Evolutionary conservation across 2,888 invertebrate species (phyloP).

Genomic region (Andrena haemorrhoa): DNA sequence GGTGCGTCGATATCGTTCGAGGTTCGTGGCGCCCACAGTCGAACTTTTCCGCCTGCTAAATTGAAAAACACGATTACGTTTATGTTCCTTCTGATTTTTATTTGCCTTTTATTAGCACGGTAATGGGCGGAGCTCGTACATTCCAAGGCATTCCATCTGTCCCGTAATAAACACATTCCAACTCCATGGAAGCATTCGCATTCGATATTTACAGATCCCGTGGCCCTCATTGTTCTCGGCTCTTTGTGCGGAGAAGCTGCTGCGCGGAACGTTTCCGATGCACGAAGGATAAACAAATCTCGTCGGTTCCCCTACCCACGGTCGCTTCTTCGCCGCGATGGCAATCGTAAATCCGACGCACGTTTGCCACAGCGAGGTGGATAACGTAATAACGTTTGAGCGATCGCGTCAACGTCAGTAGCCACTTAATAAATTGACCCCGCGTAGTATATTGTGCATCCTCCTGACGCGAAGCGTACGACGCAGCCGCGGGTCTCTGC

Average conservation of each 20-base stretch:
- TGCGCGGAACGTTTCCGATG: background rate
- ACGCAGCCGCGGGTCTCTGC: background rate
- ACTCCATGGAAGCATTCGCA: too few relatives aligned
- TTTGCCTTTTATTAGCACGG: too few relatives aligned
- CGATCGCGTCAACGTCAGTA: conserved; percentile 68
- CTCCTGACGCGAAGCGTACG: conserved; percentile 36
- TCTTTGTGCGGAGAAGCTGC: background rate
- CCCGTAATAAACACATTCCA: too few relatives aligned
- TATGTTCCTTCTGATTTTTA: too few relatives aligned
- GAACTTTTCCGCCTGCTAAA: background rate
- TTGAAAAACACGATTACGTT: background rate
- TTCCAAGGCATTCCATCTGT: too few relatives aligned
- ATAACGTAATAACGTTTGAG: conserved; percentile 72
- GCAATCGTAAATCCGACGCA: conserved; percentile 3
- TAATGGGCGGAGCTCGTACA: too few relatives aligned
- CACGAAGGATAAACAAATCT: conserved; percentile 3
- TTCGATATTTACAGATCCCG: background rate
- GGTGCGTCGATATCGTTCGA: conserved; percentile 14
- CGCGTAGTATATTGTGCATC: conserved; percentile 62
- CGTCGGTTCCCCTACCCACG: background rate
- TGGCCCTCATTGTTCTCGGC: background rate
- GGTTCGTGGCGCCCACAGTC: background rate
- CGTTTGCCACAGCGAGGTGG: conserved; percentile 68
- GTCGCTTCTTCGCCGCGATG: conserved; percentile 3
- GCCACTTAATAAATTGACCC: conserved; percentile 78